A percentile compares a stretch with the other conserved stretches of the same genome.
phyloP scores from a whole-genome alignment of 2,888 invertebrate genomes.

The Melolontha melolontha region DNA sequence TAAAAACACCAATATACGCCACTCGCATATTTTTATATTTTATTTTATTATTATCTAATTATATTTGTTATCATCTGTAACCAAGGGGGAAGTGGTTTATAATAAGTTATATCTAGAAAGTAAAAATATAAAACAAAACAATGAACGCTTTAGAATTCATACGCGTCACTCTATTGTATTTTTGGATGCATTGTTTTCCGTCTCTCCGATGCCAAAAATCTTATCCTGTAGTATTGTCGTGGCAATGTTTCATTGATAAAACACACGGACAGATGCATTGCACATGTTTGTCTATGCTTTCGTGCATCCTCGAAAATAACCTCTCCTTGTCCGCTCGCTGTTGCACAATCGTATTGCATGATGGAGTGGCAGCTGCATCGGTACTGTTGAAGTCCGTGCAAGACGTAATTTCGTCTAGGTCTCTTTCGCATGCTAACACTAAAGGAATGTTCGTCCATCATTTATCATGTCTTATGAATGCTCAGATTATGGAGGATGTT shows the following conservation, averaged over 20 bases:
- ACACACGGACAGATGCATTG: constrained; percentile 15
- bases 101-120: too few species aligned
- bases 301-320: neutral
- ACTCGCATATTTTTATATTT: too few species aligned
- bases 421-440: constrained; percentile 4
- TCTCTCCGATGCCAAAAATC: neutral
- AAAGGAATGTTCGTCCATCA: constrained; percentile 4
- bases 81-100: too few species aligned
- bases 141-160: too few species aligned
- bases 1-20: too few species aligned
- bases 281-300: constrained; percentile 12
- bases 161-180: too few species aligned
- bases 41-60: too few species aligned
- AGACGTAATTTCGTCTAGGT: constrained; percentile 6
- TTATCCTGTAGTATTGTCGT: neutral
- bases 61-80: too few species aligned
- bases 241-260: constrained; percentile 15
- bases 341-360: neutral
- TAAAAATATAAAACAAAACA: too few species aligned
- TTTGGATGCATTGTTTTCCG: too few species aligned
- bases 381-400: neutral
- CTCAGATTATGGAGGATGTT: constrained; percentile 3
- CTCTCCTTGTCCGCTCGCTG: neutral
- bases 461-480: constrained; percentile 20
- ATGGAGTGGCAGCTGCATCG: neutral